Conservation (phyloP, 35 echinoderm and acorn worm species). For the Anneissia japonica region DNA sequence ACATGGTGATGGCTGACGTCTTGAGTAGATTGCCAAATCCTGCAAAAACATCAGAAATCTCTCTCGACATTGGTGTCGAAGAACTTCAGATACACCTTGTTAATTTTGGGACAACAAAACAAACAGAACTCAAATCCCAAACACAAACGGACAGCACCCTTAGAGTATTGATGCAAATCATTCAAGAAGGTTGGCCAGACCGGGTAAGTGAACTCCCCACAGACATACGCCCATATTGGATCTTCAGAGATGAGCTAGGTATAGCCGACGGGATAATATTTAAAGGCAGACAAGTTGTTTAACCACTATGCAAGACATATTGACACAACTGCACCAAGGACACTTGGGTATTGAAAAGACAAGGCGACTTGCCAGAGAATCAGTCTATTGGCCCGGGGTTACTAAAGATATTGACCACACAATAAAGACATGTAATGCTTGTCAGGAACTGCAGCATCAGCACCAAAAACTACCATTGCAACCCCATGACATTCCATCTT, state of each 20-base stretch:
- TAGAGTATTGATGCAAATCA: neutral
- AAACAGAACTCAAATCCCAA: neutral
- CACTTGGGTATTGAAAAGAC: neutral
- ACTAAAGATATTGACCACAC: constrained; percentile 17
- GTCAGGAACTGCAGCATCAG: neutral
- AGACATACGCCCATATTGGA: neutral
- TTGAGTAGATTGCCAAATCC: constrained; percentile 10
- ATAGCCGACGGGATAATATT: neutral
- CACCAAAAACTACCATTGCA: constrained; percentile 3
- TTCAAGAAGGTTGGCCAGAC: constrained; percentile 9
- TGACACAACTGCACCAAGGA: neutral
- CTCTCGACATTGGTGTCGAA: constrained; percentile 16
- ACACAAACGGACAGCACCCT: neutral
- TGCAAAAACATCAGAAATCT: neutral
- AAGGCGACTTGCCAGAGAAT: neutral
- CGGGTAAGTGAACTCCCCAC: neutral
- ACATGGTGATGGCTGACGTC: constrained; percentile 39
- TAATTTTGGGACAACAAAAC: neutral
- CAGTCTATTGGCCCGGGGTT: constrained; percentile 27
- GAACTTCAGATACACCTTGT: neutral
- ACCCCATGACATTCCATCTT: constrained; percentile 19
- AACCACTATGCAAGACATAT: neutral
- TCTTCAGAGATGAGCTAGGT: neutral
- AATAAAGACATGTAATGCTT: neutral
- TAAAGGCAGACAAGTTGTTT: neutral